Percentiles rank a stretch among this genome's conserved stretches.
Evolutionary conservation across 23 tunicate species (phyloP).

Genomic region (Corella eumyota): DNA sequence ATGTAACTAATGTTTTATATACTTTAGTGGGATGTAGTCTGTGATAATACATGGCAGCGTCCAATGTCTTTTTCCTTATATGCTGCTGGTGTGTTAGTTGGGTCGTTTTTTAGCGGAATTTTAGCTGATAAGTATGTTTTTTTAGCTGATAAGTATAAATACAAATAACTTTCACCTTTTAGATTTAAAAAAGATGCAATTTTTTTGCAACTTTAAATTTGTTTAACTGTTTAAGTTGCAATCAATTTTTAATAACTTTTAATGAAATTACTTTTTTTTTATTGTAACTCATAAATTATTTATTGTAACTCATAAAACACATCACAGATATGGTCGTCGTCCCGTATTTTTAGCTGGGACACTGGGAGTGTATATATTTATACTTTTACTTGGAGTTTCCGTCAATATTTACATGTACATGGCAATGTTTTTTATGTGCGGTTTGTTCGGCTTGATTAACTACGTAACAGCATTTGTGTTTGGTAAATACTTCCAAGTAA

Average conservation of each 20-base stretch:
- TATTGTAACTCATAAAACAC: too few relatives aligned
- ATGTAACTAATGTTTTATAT: too few relatives aligned
- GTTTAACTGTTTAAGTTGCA: background rate
- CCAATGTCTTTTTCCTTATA: background rate
- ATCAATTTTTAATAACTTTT: too few relatives aligned
- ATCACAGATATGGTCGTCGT: background rate
- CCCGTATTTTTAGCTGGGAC: background rate
- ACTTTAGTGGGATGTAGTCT: slow-evolving; percentile 6
- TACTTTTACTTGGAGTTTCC: background rate
- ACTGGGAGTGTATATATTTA: background rate
- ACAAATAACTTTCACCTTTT: background rate
- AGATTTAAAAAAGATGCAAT: background rate
- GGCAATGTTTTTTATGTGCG: background rate
- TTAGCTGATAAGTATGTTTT: background rate
- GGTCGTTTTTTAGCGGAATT: slow-evolving; percentile 2
- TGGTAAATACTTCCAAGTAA: background rate
- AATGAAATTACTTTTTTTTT: too few relatives aligned
- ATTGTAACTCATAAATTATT: too few relatives aligned
- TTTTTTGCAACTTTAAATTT: background rate
- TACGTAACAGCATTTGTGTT: background rate
- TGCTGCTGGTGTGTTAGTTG: background rate
- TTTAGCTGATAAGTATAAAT: too few relatives aligned
- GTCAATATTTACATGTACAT: slow-evolving; percentile 4
- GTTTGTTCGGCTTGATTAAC: background rate
- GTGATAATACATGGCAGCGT: background rate